These are phyloP conservation scores for Mizuhopecten yessoensis DNA, from an alignment of 1,140 invertebrate genomes.

Conservation along the genomic window DNA sequence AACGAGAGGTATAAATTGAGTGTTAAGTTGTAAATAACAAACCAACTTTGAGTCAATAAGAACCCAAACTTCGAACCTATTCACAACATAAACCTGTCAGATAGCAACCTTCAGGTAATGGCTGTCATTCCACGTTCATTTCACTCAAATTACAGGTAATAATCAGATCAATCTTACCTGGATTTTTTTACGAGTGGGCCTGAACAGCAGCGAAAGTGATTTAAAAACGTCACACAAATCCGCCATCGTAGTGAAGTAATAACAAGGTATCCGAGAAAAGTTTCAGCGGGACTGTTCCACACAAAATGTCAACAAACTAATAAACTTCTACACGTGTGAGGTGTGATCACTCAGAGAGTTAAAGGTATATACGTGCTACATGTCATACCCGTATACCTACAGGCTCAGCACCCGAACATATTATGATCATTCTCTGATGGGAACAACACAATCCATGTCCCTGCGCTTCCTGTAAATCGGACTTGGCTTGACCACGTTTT, in stretches of 20 bases:
- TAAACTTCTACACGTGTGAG: not conserved
- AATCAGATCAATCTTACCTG: conserved; percentile 54
- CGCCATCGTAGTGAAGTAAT: conserved; percentile 41
- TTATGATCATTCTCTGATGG: not conserved
- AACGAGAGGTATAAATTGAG: not conserved
- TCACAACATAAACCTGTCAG: not conserved
- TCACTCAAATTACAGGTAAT: conserved; percentile 21
- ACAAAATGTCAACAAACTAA: conserved; percentile 17
- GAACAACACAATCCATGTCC: not conserved
- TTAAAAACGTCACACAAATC: conserved; percentile 60
- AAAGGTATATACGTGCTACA: not conserved
- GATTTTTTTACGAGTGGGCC: conserved; percentile 56
- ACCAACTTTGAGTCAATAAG: not conserved
- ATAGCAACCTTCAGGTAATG: not conserved
- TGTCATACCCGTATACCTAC: not conserved
- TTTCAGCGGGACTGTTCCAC: not conserved
- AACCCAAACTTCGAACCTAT: not conserved
- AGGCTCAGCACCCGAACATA: not conserved
- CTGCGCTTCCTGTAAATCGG: not conserved
- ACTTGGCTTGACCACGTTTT: not conserved
- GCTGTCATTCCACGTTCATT: not conserved
- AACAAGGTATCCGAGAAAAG: not conserved
- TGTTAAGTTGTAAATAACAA: not conserved
- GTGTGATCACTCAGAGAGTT: too few relatives aligned
- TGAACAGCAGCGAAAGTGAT: conserved; percentile 58